Evolutionary conservation across 2,888 invertebrate species (phyloP).

Genomic region (Tipula confusa): DNA sequence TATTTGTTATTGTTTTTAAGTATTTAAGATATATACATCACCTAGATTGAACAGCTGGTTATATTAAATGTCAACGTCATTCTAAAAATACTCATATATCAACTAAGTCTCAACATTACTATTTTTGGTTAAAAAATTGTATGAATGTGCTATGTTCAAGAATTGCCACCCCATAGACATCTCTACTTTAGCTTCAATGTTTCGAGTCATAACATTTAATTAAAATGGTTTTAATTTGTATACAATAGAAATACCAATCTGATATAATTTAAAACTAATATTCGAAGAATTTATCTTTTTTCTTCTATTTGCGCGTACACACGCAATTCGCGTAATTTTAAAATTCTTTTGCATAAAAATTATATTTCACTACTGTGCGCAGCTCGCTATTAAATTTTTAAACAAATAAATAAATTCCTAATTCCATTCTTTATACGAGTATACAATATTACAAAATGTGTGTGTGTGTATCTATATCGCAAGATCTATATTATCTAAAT

Average conservation of each 20-base stretch:
- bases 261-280: not conserved
- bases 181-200: no score
- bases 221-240: not conserved
- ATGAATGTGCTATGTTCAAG: not conserved
- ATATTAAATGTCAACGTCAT: not conserved
- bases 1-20: no score
- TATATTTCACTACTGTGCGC: not conserved
- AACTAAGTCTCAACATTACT: not conserved
- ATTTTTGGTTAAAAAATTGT: not conserved
- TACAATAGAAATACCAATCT: not conserved
- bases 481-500: not conserved
- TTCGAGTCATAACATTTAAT: not conserved
- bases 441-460: not conserved
- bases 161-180: not conserved
- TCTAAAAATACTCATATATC: not conserved
- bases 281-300: not conserved
- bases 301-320: not conserved
- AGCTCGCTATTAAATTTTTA: not conserved
- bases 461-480: not conserved
- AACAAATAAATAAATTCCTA: not conserved
- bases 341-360: not conserved
- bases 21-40: not conserved
- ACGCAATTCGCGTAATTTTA: not conserved
- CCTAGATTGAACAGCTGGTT: not conserved
- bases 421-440: not conserved